phyloP scores from a whole-genome alignment of 35 echinoderm and acorn worm genomes.

The Apostichopus californicus region DNA sequence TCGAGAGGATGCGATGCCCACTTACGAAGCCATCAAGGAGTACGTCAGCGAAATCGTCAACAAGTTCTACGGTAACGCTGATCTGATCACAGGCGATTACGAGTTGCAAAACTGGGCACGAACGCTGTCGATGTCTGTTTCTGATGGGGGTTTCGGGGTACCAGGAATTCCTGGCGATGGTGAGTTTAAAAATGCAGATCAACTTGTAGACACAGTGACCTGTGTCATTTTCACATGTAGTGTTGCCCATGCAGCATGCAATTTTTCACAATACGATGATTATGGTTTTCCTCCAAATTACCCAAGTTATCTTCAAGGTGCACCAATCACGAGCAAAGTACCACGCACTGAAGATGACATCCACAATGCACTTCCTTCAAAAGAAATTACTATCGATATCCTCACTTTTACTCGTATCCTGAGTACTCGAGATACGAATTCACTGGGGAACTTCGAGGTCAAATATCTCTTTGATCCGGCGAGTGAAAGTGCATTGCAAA shows the following conservation, averaged over 20 bases:
- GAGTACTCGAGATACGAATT: constrained; percentile 26
- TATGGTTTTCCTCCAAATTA: constrained; percentile 82
- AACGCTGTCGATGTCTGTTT: constrained; percentile 3
- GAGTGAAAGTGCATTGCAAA: constrained; percentile 30
- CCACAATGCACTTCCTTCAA: constrained; percentile 52
- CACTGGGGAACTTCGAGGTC: constrained; percentile 63
- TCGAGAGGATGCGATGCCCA: constrained; percentile 69
- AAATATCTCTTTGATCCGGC: constrained; percentile 64
- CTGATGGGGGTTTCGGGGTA: constrained; percentile 11
- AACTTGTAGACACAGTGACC: constrained; percentile 60
- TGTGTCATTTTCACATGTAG: constrained; percentile 74
- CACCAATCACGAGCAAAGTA: constrained; percentile 18
- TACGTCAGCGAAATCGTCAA: constrained; percentile 71
- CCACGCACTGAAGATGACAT: constrained; percentile 67
- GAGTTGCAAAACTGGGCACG: constrained; percentile 77
- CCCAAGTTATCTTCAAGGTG: constrained; percentile 56
- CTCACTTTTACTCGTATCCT: too few species aligned
- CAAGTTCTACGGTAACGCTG: constrained; percentile 38
- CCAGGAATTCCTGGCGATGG: constrained; percentile 39
- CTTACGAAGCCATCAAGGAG: constrained; percentile 60
- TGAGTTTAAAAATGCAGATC: constrained; percentile 55
- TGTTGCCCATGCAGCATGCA: constrained; percentile 57
- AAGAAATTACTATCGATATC: constrained; percentile 43
- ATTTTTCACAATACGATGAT: constrained; percentile 86
- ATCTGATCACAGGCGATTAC: constrained; percentile 52